Percentiles rank a stretch among this genome's conserved stretches.
Evolutionary conservation across 2,888 invertebrate genomes (phyloP).

Genomic region (Aphidoletes aphidimyza): DNA sequence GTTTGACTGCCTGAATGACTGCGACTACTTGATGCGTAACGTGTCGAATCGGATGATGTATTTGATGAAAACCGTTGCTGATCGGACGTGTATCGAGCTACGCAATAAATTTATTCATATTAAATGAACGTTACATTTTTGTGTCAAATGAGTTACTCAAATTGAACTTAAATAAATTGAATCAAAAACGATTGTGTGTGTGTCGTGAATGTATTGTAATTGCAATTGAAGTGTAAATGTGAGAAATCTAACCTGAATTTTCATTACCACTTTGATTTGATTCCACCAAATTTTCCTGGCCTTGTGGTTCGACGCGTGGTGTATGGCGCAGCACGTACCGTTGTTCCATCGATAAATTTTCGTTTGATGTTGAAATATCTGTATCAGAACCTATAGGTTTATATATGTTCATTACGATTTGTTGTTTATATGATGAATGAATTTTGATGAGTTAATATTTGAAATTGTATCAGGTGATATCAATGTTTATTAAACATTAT

Average conservation of each 20-base stretch:
- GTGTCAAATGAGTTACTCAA: too few relatives aligned
- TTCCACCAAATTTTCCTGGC: conserved; percentile 80
- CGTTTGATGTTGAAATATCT: conserved; percentile 89
- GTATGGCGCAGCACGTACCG: conserved; percentile 77
- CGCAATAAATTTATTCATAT: neutral
- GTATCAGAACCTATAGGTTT: conserved; percentile 80
- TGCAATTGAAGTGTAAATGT: neutral
- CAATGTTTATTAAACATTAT: neutral
- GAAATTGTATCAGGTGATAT: too few relatives aligned
- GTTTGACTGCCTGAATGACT: conserved; percentile 59
- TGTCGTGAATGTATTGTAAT: neutral
- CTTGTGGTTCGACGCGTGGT: conserved; percentile 89
- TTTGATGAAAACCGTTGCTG: conserved; percentile 58
- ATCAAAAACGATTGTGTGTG: too few relatives aligned
- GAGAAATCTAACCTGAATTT: conserved; percentile 57
- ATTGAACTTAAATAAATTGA: too few relatives aligned
- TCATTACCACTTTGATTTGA: conserved; percentile 62
- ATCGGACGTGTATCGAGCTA: conserved; percentile 58
- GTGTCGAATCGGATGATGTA: conserved; percentile 58
- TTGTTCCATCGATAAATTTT: conserved; percentile 87
- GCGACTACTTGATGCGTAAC: conserved; percentile 58
- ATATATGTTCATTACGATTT: too few relatives aligned
- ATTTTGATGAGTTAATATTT: too few relatives aligned
- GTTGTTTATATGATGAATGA: too few relatives aligned
- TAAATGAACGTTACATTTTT: too few relatives aligned